Evolutionary conservation across 1,140 invertebrate genomes (phyloP).

Genomic region (Anastatus disparis): DNA sequence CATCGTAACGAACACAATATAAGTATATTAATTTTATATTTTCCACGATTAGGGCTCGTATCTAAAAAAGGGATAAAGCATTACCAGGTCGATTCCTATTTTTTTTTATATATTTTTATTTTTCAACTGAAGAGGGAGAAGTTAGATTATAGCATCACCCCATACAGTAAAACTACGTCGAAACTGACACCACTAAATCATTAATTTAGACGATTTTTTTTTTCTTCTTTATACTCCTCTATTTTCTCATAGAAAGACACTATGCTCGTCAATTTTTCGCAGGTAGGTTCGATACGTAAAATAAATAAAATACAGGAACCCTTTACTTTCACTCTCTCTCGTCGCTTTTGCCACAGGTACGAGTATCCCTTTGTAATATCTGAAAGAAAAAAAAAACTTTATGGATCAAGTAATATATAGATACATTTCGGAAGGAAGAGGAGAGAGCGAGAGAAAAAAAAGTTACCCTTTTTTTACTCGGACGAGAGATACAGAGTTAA

Average conservation of each 20-base stretch:
- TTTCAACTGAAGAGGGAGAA: conserved; percentile 15
- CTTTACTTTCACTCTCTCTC: too few species aligned
- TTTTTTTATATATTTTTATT: too few species aligned
- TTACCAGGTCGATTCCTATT: not conserved
- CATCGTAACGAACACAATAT: too few species aligned
- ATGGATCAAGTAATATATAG: too few species aligned
- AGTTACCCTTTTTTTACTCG: conserved; percentile 43
- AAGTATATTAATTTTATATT: conserved; percentile 42
- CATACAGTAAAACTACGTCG: conserved; percentile 49
- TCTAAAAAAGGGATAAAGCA: too few species aligned
- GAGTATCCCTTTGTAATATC: too few species aligned
- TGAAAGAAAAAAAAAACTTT: too few species aligned
- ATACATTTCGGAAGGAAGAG: too few species aligned
- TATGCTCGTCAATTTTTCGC: conserved; percentile 52
- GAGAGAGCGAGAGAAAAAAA: too few species aligned
- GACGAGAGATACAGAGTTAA: too few species aligned
- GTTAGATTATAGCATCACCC: conserved; percentile 49
- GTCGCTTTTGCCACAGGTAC: conserved; percentile 38
- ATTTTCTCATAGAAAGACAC: not conserved
- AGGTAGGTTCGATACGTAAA: conserved; percentile 54
- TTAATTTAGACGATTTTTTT: conserved; percentile 60
- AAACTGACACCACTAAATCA: conserved; percentile 65
- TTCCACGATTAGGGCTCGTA: conserved; percentile 29
- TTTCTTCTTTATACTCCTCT: not conserved
- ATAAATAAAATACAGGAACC: conserved; percentile 46